Conservation (phyloP, 2,888 invertebrate species). For the Drosophila multiciliata region DNA sequence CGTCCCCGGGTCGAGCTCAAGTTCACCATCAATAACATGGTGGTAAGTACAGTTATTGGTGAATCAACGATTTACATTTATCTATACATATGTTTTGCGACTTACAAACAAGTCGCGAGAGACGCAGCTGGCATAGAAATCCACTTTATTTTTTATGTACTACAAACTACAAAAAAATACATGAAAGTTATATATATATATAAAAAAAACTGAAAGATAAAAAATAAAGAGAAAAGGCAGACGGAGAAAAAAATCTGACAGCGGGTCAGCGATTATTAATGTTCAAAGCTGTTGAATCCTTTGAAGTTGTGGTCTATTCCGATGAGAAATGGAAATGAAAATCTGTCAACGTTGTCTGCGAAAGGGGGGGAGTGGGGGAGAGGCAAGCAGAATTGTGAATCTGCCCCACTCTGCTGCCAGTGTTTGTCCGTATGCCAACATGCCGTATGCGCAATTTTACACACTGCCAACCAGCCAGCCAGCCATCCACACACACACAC, state of each 20-base stretch:
- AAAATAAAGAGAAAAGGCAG: not conserved
- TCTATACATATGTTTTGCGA: constrained; percentile 4
- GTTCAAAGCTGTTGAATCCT: constrained; percentile 52
- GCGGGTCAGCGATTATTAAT: constrained; percentile 70
- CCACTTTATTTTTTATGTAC: constrained; percentile 12
- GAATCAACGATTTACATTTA: constrained; percentile 1
- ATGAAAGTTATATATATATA: not conserved
- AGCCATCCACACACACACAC: constrained; percentile 5
- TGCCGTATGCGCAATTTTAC: constrained; percentile 72
- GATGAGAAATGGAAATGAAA: constrained; percentile 67
- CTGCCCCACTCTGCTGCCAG: constrained; percentile 1
- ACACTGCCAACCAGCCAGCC: constrained; percentile 60
- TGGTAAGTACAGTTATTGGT: constrained; percentile 87
- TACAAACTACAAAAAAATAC: not conserved
- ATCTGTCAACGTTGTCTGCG: constrained; percentile 46
- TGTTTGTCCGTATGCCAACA: constrained; percentile 39
- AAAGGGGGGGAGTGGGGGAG: constrained; percentile 4
- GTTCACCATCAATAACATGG: constrained; percentile 91
- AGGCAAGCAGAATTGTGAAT: constrained; percentile 3
- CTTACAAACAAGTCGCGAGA: not conserved
- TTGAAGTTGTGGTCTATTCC: constrained; percentile 59
- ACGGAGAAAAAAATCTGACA: constrained; percentile 46
- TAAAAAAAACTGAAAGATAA: not conserved
- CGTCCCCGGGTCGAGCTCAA: constrained; percentile 90
- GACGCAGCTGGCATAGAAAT: constrained; percentile 8